A percentile compares a stretch with the other conserved stretches of the same genome.
phyloP scores from a whole-genome alignment of 2,113 vertebrate species.

The Antechinus stuartii region DNA sequence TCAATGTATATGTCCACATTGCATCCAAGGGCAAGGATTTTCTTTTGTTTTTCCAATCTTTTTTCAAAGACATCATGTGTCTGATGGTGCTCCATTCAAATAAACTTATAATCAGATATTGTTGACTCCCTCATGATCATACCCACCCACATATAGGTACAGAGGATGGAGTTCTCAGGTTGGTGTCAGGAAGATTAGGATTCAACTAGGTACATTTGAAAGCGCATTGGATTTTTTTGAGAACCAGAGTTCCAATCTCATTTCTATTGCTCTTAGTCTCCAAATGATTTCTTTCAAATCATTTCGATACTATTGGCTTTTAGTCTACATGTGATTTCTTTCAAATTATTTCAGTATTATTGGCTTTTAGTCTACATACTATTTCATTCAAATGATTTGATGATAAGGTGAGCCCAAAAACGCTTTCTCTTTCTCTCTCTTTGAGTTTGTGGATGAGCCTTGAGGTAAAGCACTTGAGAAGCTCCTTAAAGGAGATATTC shows the following conservation, averaged over 20 bases:
- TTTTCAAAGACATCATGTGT: not conserved
- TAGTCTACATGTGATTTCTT: too few species aligned
- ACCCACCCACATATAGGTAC: not conserved
- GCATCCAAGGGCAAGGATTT: not conserved
- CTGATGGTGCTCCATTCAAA: not conserved
- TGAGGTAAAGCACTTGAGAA: too few species aligned
- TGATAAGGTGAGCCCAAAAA: too few species aligned
- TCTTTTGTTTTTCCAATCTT: not conserved
- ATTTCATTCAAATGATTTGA: too few species aligned
- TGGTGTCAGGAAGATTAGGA: not conserved
- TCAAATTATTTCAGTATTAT: too few species aligned
- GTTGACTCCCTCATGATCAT: not conserved
- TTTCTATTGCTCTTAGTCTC: not conserved
- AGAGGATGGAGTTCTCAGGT: not conserved
- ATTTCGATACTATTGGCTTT: not conserved
- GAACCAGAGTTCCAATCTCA: not conserved
- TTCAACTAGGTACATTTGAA: not conserved
- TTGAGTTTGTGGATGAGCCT: too few species aligned
- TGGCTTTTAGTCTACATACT: too few species aligned
- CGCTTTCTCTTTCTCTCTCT: too few species aligned
- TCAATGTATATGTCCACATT: not conserved
- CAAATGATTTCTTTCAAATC: not conserved
- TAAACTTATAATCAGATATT: not conserved
- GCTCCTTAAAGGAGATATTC: too few species aligned
- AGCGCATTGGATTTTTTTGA: not conserved